These are phyloP conservation scores for Hypsopygia costalis DNA, from an alignment of 2,888 invertebrate species.

Conservation along the genomic window DNA sequence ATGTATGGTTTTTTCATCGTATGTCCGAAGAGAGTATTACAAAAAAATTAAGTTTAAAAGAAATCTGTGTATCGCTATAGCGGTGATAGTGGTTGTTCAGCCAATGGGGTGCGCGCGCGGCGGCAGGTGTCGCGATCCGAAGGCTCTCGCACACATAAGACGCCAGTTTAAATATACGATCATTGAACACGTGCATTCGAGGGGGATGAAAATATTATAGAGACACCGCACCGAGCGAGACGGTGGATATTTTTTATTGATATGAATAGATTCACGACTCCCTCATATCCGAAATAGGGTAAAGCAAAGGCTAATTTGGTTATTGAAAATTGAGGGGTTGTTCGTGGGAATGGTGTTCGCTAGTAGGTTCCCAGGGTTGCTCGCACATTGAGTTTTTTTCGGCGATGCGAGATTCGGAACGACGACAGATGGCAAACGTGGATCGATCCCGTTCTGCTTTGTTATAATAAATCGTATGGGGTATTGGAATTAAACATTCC, in stretches of 20 bases:
- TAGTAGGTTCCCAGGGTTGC: slow-evolving; percentile 84
- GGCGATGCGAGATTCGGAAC: slow-evolving; percentile 72
- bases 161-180: slow-evolving; percentile 62
- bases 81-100: slow-evolving; percentile 66
- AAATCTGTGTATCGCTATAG: slow-evolving; percentile 80
- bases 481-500: slow-evolving; percentile 78
- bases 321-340: slow-evolving; percentile 81
- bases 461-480: slow-evolving; percentile 75
- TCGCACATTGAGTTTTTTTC: slow-evolving; percentile 79
- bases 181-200: slow-evolving; percentile 80
- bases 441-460: slow-evolving; percentile 71
- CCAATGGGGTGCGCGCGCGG: slow-evolving; percentile 74
- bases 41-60: slow-evolving; percentile 74
- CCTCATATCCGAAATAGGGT: slow-evolving; percentile 80
- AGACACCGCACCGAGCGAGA: slow-evolving; percentile 44
- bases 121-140: slow-evolving; percentile 70
- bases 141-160: slow-evolving; percentile 64
- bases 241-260: slow-evolving; percentile 66
- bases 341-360: slow-evolving; percentile 84
- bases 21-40: slow-evolving; percentile 68
- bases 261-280: slow-evolving; percentile 79
- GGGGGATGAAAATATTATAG: slow-evolving; percentile 63
- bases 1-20: slow-evolving; percentile 70
- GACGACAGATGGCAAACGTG: slow-evolving; percentile 79
- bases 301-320: slow-evolving; percentile 82